Evolutionary conservation across 2,113 vertebrate species (phyloP).

Genomic region (Ptilonorhynchus violaceus): DNA sequence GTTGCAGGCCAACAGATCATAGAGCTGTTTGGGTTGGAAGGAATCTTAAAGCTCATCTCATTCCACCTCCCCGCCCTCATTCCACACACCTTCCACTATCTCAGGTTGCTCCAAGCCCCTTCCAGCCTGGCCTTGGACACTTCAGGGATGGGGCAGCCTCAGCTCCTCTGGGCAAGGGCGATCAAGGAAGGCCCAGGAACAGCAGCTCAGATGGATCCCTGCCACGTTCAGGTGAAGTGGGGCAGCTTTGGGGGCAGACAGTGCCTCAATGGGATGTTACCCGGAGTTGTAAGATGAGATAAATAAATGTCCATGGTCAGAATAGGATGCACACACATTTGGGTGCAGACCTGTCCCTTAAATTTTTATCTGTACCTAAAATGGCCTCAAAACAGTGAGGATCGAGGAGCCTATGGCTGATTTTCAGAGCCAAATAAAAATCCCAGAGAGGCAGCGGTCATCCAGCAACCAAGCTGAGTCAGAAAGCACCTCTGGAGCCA

Average conservation of each 20-base stretch:
- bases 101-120: accelerated
- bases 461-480: background rate
- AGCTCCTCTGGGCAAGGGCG: accelerated
- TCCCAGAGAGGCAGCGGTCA: background rate
- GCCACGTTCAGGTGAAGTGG: background rate
- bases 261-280: background rate
- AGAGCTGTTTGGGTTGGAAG: background rate
- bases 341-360: background rate
- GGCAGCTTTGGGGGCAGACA: background rate
- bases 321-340: background rate
- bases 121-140: background rate
- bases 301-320: background rate
- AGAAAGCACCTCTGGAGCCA: background rate
- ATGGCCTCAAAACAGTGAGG: background rate
- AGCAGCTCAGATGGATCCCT: background rate
- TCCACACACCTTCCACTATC: background rate
- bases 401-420: background rate
- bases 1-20: background rate
- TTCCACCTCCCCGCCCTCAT: background rate
- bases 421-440: background rate
- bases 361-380: background rate
- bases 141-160: background rate
- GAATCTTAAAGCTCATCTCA: background rate
- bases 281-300: background rate
- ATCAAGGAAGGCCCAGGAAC: background rate